Conservation (phyloP, 2,888 invertebrate genomes). For the Pecten maximus region DNA sequence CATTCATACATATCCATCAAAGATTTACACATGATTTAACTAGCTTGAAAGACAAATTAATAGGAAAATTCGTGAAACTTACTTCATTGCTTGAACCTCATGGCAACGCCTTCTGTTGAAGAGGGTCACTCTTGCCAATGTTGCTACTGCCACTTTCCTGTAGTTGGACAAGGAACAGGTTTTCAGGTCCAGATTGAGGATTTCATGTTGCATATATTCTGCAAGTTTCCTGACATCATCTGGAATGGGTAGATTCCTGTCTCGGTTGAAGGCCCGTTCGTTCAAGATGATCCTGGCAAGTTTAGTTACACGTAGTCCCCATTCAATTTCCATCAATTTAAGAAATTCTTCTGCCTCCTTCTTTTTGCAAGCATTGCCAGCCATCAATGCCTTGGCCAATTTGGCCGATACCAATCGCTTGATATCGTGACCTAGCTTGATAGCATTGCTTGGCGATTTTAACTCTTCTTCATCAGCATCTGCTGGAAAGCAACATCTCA, state of each 20-base stretch:
- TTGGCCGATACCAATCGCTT: constrained; percentile 52
- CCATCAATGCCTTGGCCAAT: constrained; percentile 50
- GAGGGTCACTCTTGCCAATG: constrained; percentile 53
- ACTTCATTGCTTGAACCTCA: constrained; percentile 61
- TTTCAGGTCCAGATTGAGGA: constrained; percentile 49
- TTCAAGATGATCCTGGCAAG: constrained; percentile 53
- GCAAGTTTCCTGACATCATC: constrained; percentile 54
- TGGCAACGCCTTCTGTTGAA: constrained; percentile 60
- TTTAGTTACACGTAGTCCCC: constrained; percentile 55
- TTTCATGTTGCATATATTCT: constrained; percentile 37
- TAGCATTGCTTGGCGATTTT: constrained; percentile 55
- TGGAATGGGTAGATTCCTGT: constrained; percentile 54
- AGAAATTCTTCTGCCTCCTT: constrained; percentile 55
- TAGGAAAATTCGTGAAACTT: no score
- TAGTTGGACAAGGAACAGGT: constrained; percentile 46
- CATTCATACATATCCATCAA: no score
- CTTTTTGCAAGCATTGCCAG: constrained; percentile 40
- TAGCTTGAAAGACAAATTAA: no score
- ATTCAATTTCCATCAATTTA: constrained; percentile 55
- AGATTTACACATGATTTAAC: no score
- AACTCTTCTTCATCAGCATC: constrained; percentile 55
- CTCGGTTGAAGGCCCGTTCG: constrained; percentile 49
- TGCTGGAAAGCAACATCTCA: constrained; percentile 44
- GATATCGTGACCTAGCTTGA: constrained; percentile 56
- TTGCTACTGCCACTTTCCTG: constrained; percentile 47